phyloP scores from a whole-genome alignment of 2,797 vertebrate species.

The Crax fasciolata region DNA sequence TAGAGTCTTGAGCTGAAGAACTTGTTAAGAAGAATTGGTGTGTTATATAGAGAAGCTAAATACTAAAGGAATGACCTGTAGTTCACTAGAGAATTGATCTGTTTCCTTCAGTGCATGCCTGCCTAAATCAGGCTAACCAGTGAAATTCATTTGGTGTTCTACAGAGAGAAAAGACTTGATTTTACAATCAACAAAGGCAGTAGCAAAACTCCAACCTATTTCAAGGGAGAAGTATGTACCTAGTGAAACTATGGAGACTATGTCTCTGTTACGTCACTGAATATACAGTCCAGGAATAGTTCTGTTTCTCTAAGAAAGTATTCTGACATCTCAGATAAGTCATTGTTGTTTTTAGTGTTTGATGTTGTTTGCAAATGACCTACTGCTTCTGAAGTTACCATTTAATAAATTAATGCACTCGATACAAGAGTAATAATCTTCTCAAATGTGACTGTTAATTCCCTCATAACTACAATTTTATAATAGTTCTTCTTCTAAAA shows the following conservation, averaged over 20 bases:
- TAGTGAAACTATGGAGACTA: background rate
- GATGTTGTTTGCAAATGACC: background rate
- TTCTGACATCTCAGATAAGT: background rate
- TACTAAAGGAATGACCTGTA: background rate
- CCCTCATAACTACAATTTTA: slow-evolving; percentile 27
- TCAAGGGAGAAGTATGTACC: background rate
- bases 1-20: background rate
- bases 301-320: background rate
- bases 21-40: background rate
- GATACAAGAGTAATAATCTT: slow-evolving; percentile 26
- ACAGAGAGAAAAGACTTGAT: background rate
- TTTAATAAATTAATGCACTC: slow-evolving; percentile 57
- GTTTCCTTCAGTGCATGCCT: background rate
- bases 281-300: background rate
- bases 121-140: background rate
- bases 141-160: background rate
- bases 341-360: background rate
- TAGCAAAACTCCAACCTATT: background rate
- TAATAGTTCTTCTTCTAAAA: slow-evolving; percentile 28
- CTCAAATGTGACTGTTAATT: slow-evolving; percentile 45
- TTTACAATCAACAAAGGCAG: background rate
- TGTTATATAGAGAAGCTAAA: background rate
- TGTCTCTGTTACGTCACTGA: background rate
- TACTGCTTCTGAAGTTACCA: background rate
- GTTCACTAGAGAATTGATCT: background rate